Base-by-base conservation (phyloP, 2,797 vertebrate species). In the Dryobates pubescens region DNA sequence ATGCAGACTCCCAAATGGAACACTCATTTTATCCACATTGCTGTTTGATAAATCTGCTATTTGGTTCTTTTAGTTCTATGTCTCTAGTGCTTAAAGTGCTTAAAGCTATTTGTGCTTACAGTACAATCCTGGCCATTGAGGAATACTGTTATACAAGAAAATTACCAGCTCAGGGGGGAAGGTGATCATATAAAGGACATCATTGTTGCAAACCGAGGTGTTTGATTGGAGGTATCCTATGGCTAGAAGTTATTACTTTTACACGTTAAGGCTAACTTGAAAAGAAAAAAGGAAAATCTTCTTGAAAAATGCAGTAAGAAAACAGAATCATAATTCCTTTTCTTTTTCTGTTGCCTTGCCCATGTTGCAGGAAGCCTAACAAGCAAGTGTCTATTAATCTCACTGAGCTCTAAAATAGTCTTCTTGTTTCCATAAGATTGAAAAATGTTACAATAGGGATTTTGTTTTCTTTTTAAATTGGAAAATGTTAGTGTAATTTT, bases 31-130 rank as follows among this genome's bases (percentile, higher is more conserved):
- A 59, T n/a, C 61, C 62, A 81, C 9, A 54, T 73, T 77, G 15
- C 24, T 59, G 22, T 91, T 85, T 83, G 81, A 89, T 70, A 61
- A 92, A 75, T 92, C 53, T 72, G n/a, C 18, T 86, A 23, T 76
- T 86, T 86, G 20, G 34, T 74, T 78, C 71, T 27, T 82, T 90
- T 78, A 75, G 38, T 65, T 56, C 27, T 36, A 58, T 59, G 17
- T 56, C 69, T 82, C 56, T 14, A 93, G 38, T 10, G 79, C 64
- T 41, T 76, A 49, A 49, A 49, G 23, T 18, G 12, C 64, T 41
- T 76, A 51, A 51, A 51, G 23, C 13, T 7, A 32, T 70, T 89
- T 81, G 57, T 64, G 30, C 57, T 78, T 89, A 84, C 94, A 73
- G 36, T 3, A 82, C 27, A 88, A 54, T 4, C 17, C 36, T 71